Base-by-base conservation (phyloP, 2,888 invertebrate genomes). In the Lasiommata megera region DNA sequence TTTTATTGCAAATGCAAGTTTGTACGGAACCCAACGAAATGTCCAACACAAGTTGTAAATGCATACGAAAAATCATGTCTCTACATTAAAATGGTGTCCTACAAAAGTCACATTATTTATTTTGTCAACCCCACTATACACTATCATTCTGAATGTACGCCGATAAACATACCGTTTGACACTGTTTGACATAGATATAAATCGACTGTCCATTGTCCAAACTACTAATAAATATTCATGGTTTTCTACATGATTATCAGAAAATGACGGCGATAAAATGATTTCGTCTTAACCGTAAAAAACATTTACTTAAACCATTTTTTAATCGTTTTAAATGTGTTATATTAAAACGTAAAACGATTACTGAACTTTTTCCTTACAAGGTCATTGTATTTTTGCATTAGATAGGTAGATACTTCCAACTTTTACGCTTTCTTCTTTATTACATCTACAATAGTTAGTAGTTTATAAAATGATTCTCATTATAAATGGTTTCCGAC, bases 161-260 rank as follows among this genome's bases (percentile, higher is more conserved):
- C 17, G 56, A 56, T 56, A 51, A 56, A 51, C 51, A 51, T 56
- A 29, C 28, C 23, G 37, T 56, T 51, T 43, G 36, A 43, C 28
- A 51, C 44, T 14, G 37, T 56, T 51, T 43, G 36, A 43, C 28
- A 51, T 37, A 43, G 16, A 23, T 36, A 36, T 56, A 50, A 56
- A 56, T 56, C 56, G 36, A 51, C 16, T 44, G 23, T 48, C 43
- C 36, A 16, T 46, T 29, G 8, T 37, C 17, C 17, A 37, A 36
- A 23, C 44, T 44, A 29, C 28, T 46, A 54, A 23, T 23, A 23
- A 23, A 23, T 23, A 23, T 5, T 3, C 23, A 23, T 23, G 23
- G 23, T 46, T 9, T 41, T 41, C 17, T n/a, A 41, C n/a, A 11
- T 18, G n/a, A n/a, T 40, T 18, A 11, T 11, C 18, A 40, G 17